These are phyloP conservation scores for Galeruca laticollis DNA, from an alignment of 2,888 invertebrate genomes.

Conservation along the genomic window DNA sequence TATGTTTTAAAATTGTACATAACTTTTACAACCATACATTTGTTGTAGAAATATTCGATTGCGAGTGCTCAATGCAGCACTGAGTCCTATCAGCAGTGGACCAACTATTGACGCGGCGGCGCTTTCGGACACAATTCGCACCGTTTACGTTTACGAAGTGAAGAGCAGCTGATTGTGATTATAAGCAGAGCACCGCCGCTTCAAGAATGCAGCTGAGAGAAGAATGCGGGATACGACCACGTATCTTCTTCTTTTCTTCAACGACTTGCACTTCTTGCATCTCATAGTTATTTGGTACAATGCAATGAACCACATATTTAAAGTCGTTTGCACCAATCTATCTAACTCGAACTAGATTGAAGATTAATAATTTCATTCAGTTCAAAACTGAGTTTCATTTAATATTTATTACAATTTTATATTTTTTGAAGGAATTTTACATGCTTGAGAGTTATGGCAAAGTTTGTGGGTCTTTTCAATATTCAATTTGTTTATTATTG, in stretches of 20 bases:
- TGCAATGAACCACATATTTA: conserved; percentile 5
- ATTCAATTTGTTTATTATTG: too few species aligned
- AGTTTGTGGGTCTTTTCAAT: too few species aligned
- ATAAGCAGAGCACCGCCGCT: conserved; percentile 36
- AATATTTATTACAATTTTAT: too few species aligned
- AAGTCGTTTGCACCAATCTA: not conserved
- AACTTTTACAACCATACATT: too few species aligned
- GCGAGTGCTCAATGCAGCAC: not conserved
- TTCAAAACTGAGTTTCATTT: too few species aligned
- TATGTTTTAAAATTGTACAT: too few species aligned
- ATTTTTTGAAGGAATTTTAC: too few species aligned
- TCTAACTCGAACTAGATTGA: not conserved
- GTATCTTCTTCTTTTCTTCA: conserved; percentile 18
- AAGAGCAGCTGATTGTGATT: conserved; percentile 37
- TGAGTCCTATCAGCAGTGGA: conserved; percentile 2
- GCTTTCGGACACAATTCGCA: conserved; percentile 21
- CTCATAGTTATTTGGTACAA: conserved; percentile 17
- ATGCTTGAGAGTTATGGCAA: too few species aligned
- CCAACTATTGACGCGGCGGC: conserved; percentile 13
- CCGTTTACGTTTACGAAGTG: conserved; percentile 22
- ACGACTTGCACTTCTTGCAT: conserved; percentile 17
- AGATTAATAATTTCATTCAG: too few species aligned
- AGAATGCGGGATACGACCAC: conserved; percentile 31
- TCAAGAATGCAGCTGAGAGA: conserved; percentile 32
- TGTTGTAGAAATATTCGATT: too few species aligned